These are phyloP conservation scores for Orius laevigatus DNA, from an alignment of 1,140 invertebrate genomes.

Conservation along the genomic window DNA sequence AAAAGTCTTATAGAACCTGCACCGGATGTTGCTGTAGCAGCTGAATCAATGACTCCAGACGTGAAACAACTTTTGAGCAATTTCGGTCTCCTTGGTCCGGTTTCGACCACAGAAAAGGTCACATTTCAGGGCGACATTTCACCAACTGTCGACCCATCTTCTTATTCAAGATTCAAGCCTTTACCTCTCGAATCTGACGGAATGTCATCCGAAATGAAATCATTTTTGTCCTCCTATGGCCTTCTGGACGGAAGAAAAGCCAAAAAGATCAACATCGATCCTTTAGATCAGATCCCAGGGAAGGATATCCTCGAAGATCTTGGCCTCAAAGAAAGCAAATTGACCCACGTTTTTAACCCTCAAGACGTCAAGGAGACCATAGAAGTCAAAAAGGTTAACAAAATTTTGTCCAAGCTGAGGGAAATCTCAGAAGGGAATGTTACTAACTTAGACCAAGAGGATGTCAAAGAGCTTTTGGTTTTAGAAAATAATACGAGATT, in stretches of 20 bases:
- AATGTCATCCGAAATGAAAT: slow-evolving; percentile 33
- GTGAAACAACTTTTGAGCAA: slow-evolving; percentile 30
- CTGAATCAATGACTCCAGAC: slow-evolving; percentile 19
- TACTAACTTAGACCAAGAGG: slow-evolving; percentile 22
- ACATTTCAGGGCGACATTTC: slow-evolving; percentile 12
- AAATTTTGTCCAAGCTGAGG: slow-evolving; percentile 31
- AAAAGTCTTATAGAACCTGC: neutral
- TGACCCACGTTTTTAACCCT: slow-evolving; percentile 31
- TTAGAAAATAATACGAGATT: slow-evolving; percentile 23
- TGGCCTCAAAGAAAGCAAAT: neutral
- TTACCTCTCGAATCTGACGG: slow-evolving; percentile 28
- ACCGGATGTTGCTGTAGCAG: neutral
- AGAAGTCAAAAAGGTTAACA: slow-evolving; percentile 27
- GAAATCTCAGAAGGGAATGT: slow-evolving; percentile 27
- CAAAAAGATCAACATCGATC: neutral
- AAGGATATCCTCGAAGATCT: slow-evolving; percentile 5
- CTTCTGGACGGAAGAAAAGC: slow-evolving; percentile 24
- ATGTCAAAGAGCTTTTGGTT: slow-evolving; percentile 25
- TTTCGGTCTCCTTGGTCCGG: slow-evolving; percentile 25
- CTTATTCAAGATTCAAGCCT: slow-evolving; percentile 39
- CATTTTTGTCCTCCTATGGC: slow-evolving; percentile 37
- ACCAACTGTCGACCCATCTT: slow-evolving; percentile 26
- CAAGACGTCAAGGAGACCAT: slow-evolving; percentile 22
- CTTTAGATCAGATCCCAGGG: too few relatives aligned
- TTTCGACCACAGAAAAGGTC: neutral